These are phyloP conservation scores for Sinocyclocheilus rhinocerous DNA, from an alignment of 2,113 vertebrate genomes.

Conservation along the genomic window DNA sequence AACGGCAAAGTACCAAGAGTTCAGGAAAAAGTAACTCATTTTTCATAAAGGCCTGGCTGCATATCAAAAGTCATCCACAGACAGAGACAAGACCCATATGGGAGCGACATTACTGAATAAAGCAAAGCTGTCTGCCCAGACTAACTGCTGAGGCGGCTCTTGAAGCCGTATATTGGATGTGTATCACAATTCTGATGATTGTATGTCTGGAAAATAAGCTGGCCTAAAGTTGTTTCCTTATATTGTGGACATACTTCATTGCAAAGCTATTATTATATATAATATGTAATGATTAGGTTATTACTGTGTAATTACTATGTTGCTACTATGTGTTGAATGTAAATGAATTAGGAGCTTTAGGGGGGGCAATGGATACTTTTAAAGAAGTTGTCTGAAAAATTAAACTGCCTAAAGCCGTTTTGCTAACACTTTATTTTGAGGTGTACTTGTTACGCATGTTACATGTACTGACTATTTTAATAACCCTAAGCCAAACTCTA, in stretches of 20 bases:
- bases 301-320: neutral
- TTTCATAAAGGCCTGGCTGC: conserved; percentile 68
- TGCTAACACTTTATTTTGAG: no score
- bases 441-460: no score
- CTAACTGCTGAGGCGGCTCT: conserved; percentile 49
- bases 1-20: conserved; percentile 79
- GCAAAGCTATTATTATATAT: neutral
- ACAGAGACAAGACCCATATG: conserved; percentile 72
- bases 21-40: conserved; percentile 75
- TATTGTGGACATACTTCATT: neutral
- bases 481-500: no score
- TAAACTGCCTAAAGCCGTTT: neutral
- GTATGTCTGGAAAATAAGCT: neutral
- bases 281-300: neutral
- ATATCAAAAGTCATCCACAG: conserved; percentile 78
- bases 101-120: conserved; percentile 58
- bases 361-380: neutral
- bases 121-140: conserved; percentile 44
- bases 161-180: neutral
- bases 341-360: neutral
- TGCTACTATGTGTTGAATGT: neutral
- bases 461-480: no score
- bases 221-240: neutral
- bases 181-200: conserved; percentile 5
- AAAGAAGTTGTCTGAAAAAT: neutral